phyloP scores from a whole-genome alignment of 1,140 invertebrate species.

The Drosophila truncata region DNA sequence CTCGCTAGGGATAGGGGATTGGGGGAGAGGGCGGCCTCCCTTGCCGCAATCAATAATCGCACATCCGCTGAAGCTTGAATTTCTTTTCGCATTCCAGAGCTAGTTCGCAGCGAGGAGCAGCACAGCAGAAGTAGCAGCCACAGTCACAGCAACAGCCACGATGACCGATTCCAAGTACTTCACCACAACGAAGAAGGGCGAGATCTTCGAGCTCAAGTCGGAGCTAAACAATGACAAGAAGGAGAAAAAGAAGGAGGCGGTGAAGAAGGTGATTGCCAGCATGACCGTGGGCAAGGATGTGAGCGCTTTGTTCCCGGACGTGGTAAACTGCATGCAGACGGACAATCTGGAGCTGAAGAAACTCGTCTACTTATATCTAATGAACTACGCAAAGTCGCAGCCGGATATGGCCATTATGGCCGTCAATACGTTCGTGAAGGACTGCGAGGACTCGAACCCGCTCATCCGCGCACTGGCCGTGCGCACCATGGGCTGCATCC shows the following conservation, averaged over 20 bases:
- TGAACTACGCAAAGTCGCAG: slow-evolving; percentile 99
- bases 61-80: slow-evolving; percentile 5
- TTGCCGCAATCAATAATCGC: slow-evolving; percentile 37
- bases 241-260: slow-evolving; percentile 99
- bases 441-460: slow-evolving; percentile 99
- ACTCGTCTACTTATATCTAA: slow-evolving; percentile 99
- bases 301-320: slow-evolving; percentile 98
- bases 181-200: slow-evolving; percentile 99
- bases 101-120: slow-evolving; percentile 32
- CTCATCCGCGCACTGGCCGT: slow-evolving; percentile 99
- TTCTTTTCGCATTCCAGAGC: not conserved
- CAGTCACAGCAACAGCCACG: slow-evolving; percentile 31
- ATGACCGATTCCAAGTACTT: slow-evolving; percentile 99
- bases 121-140: slow-evolving; percentile 14
- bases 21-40: not conserved
- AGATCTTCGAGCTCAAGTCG: slow-evolving; percentile 99
- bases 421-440: slow-evolving; percentile 99
- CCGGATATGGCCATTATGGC: slow-evolving; percentile 99
- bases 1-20: not conserved
- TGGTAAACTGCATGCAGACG: slow-evolving; percentile 99
- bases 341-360: slow-evolving; percentile 99
- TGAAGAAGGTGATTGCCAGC: slow-evolving; percentile 99
- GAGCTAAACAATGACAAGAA: slow-evolving; percentile 99
- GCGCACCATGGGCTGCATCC: slow-evolving; percentile 99
- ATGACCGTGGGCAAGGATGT: slow-evolving; percentile 99